Percentiles rank a stretch among this genome's conserved stretches.
Conservation (phyloP, 2,797 vertebrate genomes). For the Sorex maritimensis region DNA sequence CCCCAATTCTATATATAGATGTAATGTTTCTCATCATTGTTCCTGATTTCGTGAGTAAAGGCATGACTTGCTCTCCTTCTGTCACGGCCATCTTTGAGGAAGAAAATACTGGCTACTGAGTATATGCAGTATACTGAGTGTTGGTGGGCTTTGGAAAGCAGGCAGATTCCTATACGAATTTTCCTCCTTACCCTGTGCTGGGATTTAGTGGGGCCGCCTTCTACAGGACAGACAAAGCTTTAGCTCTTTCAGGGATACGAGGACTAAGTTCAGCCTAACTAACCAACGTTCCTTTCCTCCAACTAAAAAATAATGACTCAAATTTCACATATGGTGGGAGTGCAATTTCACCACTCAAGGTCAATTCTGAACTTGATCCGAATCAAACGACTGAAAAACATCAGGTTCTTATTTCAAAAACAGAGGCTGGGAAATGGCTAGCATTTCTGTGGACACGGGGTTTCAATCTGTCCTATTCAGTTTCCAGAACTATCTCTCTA, state of each 20-base stretch:
- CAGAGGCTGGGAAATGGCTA: neutral
- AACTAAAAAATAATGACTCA: constrained; percentile 16
- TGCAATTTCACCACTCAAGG: neutral
- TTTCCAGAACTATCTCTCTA: constrained; percentile 38
- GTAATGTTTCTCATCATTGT: constrained; percentile 14
- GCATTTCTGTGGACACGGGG: neutral
- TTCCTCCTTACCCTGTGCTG: neutral
- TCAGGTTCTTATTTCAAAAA: constrained; percentile 47
- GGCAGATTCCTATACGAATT: neutral
- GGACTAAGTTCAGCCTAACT: neutral
- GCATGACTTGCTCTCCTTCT: neutral
- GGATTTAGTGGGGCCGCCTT: neutral
- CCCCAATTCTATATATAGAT: neutral
- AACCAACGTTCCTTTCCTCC: constrained; percentile 15
- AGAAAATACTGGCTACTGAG: neutral
- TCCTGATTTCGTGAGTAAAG: neutral
- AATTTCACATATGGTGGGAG: neutral
- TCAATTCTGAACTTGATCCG: neutral
- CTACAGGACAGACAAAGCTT: neutral
- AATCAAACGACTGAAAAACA: neutral
- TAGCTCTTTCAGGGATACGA: neutral
- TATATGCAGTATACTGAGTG: too few species aligned
- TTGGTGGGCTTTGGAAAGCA: neutral
- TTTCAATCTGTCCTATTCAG: neutral
- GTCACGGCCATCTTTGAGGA: neutral